Evolutionary conservation across 2,113 vertebrate species (phyloP).

Genomic region (Odontesthes bonariensis): DNA sequence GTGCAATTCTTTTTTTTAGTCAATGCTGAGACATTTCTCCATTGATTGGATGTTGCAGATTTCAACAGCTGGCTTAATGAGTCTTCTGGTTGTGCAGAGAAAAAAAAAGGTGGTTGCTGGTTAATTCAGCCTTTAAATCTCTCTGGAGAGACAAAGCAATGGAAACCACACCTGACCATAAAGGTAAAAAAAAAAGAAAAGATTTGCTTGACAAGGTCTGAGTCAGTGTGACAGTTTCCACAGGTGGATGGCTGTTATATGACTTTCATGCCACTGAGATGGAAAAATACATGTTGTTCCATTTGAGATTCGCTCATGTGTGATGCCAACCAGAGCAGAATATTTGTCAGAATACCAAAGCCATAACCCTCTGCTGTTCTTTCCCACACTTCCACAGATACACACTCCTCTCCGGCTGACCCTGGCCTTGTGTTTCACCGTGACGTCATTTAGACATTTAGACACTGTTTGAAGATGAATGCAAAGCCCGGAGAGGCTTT

Average conservation of each 20-base stretch:
- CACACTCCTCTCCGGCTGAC: conserved; percentile 9
- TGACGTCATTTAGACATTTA: conserved; percentile 42
- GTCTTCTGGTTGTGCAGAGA: conserved; percentile 18
- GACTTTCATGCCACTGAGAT: conserved; percentile 56
- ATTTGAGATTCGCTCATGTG: conserved; percentile 67
- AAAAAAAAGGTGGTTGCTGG: conserved; percentile 50
- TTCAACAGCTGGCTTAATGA: conserved; percentile 21
- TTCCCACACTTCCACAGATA: conserved; percentile 7
- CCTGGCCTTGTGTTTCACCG: conserved; percentile 3
- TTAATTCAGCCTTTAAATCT: conserved; percentile 46
- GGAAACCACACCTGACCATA: not conserved
- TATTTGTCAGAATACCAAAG: conserved; percentile 53
- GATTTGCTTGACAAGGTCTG: conserved; percentile 16
- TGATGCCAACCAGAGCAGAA: conserved; percentile 60
- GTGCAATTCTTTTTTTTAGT: conserved; percentile 35
- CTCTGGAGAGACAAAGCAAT: conserved; percentile 53
- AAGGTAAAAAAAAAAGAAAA: conserved; percentile 5
- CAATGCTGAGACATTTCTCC: conserved; percentile 9
- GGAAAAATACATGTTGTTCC: conserved; percentile 71
- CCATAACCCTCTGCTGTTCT: conserved; percentile 29
- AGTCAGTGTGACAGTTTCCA: conserved; percentile 46
- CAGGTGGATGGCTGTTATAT: conserved; percentile 61
- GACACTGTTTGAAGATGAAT: conserved; percentile 31
- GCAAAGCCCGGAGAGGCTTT: conserved; percentile 28
- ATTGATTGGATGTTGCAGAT: conserved; percentile 23